Conservation (phyloP, 2,888 invertebrate genomes). For the Epistrophella euchroma region DNA sequence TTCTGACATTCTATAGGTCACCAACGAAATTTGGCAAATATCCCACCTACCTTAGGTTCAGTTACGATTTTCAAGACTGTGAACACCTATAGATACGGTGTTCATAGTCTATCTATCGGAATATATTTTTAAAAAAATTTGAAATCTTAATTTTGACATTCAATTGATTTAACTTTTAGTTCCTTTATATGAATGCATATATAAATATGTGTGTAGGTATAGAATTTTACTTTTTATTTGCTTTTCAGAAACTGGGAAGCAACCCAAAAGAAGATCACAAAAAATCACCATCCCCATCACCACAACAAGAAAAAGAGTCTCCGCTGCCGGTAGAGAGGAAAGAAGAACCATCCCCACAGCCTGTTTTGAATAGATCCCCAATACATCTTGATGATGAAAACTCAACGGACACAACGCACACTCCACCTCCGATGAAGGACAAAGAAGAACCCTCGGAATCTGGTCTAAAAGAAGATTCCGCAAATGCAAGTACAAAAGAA, state of each 20-base stretch:
- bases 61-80: no score
- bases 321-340: slow-evolving; percentile 43
- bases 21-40: no score
- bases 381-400: slow-evolving; percentile 54
- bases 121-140: no score
- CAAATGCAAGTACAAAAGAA: slow-evolving; percentile 57
- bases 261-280: slow-evolving; percentile 8
- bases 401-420: slow-evolving; percentile 73
- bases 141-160: no score
- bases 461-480: slow-evolving; percentile 38
- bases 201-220: no score
- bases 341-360: slow-evolving; percentile 18
- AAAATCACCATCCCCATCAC: slow-evolving; percentile 3
- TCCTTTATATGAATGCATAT: no score
- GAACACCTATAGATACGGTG: no score
- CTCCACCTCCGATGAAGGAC: slow-evolving; percentile 63
- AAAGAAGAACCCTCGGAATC: slow-evolving; percentile 9
- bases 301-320: slow-evolving; percentile 39
- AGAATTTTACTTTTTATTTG: neutral
- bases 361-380: slow-evolving; percentile 41
- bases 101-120: no score
- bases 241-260: slow-evolving; percentile 78
- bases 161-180: no score
- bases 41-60: no score
- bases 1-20: no score